Evolutionary conservation across 1,140 invertebrate genomes (phyloP), one percentile per base, ranked within the genome.

Genomic region (Scaptomyza pallida): DNA sequence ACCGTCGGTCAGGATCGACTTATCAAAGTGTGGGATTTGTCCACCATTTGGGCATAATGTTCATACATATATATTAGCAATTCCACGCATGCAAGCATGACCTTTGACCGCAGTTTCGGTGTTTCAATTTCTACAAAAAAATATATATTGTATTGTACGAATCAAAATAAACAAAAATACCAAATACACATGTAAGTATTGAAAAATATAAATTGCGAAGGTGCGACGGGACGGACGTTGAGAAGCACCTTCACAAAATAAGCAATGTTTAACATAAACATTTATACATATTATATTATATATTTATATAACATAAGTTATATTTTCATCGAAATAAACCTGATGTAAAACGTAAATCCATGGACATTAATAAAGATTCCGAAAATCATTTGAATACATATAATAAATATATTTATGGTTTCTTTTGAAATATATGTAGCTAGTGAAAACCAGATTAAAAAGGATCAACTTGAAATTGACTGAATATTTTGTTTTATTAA

Each of bases 1-100:
- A 99, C 98, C 6, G 96, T 98, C 45, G 98, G 98, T 10, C 97
- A 97, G 90, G 98, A 99, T 92, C 94, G 97, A 64, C 92, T 98
- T 60, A 98, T 99, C 75, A 99, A 99, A 93, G 95, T 99, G 75
- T 95, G 95, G 95, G 91, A 93, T 77, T 63, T 92, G 9, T 83
- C 88, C 19, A 78, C 81, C 21, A 89, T 91, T 67, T 91, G 91
- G 91, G 75, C 67, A 50, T 91, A 91, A 89, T 81, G 47, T 47
- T 41, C 17, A 51, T 61, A 5, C 21, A 21, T n/a, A 54, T 30
- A 19, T 17, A 54, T 41, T 35, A 72, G 21, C 21, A 44, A 12
- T 45, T 26, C 30, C 1, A 33, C 47, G 13, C 47, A 41, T 10
- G 15, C 5, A 40, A 40, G 50, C 60, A 62, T 44, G 21, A 52